phyloP scores from a whole-genome alignment of 2,113 vertebrate genomes.

The Lucifuga dentata region DNA sequence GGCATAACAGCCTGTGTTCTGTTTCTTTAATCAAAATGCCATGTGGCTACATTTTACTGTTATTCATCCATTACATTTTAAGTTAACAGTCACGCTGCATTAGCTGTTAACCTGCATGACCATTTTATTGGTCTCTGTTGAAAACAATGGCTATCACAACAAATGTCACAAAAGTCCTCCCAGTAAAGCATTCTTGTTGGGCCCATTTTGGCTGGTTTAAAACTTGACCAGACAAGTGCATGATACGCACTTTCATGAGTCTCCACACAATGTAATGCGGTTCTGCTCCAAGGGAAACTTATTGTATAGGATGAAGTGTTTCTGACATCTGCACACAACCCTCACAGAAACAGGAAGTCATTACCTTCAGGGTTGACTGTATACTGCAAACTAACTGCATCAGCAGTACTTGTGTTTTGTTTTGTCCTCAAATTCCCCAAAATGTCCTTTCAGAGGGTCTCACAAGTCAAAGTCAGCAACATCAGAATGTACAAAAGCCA shows the following conservation, averaged over 20 bases:
- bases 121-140: background rate
- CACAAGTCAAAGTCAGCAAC: too few species aligned
- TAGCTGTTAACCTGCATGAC: background rate
- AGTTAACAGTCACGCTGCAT: background rate
- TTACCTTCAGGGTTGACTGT: background rate
- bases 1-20: constrained; percentile 18
- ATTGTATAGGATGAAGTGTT: background rate
- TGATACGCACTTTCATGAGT: background rate
- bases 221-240: background rate
- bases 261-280: too few species aligned
- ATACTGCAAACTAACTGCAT: background rate
- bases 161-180: too few species aligned
- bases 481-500: too few species aligned
- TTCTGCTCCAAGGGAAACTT: background rate
- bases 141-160: too few species aligned
- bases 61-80: constrained; percentile 25
- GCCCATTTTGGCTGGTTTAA: too few species aligned
- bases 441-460: too few species aligned
- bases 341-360: background rate
- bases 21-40: constrained; percentile 28
- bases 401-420: background rate
- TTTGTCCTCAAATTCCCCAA: too few species aligned
- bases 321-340: background rate
- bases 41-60: constrained; percentile 3
- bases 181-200: too few species aligned